Evolutionary conservation across 2,888 invertebrate species (phyloP), one percentile per base, ranked within the genome.

Genomic region (Zaprionus obscuricornis): DNA sequence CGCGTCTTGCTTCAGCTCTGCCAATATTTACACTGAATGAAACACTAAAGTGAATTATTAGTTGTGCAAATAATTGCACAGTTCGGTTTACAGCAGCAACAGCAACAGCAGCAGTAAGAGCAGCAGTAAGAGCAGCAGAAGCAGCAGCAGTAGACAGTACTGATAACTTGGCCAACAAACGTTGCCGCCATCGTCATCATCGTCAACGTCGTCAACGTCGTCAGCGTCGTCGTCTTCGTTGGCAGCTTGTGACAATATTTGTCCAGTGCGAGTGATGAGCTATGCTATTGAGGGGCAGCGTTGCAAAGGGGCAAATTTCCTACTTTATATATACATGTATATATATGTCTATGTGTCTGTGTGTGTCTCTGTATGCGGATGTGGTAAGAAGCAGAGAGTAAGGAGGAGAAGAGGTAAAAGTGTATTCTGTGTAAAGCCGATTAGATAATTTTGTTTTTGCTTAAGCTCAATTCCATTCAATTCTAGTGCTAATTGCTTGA

Each of bases 21-120:
- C 42, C 57, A 82, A 78, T 82, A 78, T 78, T 78, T 78, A 62
- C 57, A 20, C 54, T 37, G 47, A 74, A 59, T 63, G 78, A 74
- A 77, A 79, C 78, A 73, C 75, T 81, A 69, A 82, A 78, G 78
- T 78, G 78, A 82, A 78, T 78, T 78, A 78, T 78, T 78, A 78
- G 70, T 78, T 82, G 82, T 57, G 70, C 66, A 78, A 78, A 78
- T 78, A 82, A 66, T 69, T 82, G 74, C 78, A 77, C 56, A 81
- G 74, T 66, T 78, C 42, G 58, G 60, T 62, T 70, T 59, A 69
- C 74, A 58, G 45, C 56, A 29, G 20, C 26, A 33, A 33, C 45
- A 16, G 16, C 14, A 14, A 18, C 8, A 7, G 27, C 1, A 42
- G 13, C 2, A 26, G 14, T 4, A 7, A 17, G 16, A 5, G 16